Evolutionary conservation across 2,113 vertebrate species (phyloP).

Genomic region (Melanotaenia duboulayi): DNA sequence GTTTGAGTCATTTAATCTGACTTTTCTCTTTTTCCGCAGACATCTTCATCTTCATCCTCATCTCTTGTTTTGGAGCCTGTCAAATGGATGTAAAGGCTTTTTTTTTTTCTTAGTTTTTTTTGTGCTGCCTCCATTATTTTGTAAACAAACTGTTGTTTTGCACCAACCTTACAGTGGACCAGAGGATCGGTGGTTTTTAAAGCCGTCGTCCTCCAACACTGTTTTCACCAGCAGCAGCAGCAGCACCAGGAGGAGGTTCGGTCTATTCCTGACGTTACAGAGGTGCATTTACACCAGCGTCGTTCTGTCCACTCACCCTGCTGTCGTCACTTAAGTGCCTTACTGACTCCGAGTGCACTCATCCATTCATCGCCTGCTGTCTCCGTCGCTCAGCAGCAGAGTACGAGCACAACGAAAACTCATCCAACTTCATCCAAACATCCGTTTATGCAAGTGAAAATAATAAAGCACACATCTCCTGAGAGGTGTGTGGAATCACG

Average conservation of each 20-base stretch:
- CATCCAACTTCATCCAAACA: constrained; percentile 36
- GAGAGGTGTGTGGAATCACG: too few relatives aligned
- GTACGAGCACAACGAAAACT: constrained; percentile 65
- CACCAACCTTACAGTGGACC: constrained; percentile 28
- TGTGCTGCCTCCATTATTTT: constrained; percentile 29
- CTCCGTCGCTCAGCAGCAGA: constrained; percentile 46
- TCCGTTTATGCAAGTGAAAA: constrained; percentile 67
- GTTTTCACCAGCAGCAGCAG: constrained; percentile 23
- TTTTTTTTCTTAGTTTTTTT: constrained; percentile 33
- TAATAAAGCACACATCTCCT: neutral
- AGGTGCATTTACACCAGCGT: constrained; percentile 52
- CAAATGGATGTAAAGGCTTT: constrained; percentile 36
- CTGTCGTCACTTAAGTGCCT: constrained; percentile 82
- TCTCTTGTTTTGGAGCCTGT: constrained; percentile 43
- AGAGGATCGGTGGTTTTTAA: neutral
- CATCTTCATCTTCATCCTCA: constrained; percentile 62
- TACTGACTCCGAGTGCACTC: constrained; percentile 56
- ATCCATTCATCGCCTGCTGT: constrained; percentile 58
- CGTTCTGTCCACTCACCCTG: constrained; percentile 50
- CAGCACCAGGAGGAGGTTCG: neutral
- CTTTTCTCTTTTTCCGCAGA: constrained; percentile 52
- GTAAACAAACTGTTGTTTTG: constrained; percentile 41
- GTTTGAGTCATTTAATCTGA: constrained; percentile 27
- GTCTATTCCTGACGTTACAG: constrained; percentile 14
- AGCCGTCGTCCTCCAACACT: neutral